Evolutionary conservation across 2,113 vertebrate species (phyloP).

Genomic region (Ovis aries): DNA sequence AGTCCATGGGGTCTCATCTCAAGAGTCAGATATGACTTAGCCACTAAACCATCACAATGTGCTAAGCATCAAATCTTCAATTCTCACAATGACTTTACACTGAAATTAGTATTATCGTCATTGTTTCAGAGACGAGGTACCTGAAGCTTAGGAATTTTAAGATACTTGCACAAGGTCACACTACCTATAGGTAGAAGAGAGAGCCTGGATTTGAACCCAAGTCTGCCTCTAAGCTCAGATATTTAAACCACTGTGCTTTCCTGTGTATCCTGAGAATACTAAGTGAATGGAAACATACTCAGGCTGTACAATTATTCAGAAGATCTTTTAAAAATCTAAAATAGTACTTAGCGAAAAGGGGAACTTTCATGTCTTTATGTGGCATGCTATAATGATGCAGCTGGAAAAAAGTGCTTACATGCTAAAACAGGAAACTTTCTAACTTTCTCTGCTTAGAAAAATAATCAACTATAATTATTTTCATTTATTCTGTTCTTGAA

Average conservation of each 20-base stretch:
- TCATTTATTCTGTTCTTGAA: neutral
- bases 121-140: neutral
- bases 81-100: neutral
- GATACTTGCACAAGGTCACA: neutral
- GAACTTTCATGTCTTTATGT: neutral
- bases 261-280: neutral
- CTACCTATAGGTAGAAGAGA: neutral
- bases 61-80: neutral
- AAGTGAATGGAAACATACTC: neutral
- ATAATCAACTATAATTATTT: constrained; percentile 19
- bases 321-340: neutral
- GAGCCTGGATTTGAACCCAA: neutral
- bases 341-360: neutral
- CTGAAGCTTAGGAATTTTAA: neutral
- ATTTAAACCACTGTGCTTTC: neutral
- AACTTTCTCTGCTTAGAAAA: neutral
- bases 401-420: neutral
- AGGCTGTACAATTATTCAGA: neutral
- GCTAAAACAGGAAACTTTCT: neutral
- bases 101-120: neutral
- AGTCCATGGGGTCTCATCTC: neutral
- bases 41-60: neutral
- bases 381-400: neutral
- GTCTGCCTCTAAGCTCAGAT: neutral
- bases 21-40: neutral